Percentiles rank a stretch among this genome's conserved stretches.
phyloP scores from a whole-genome alignment of 2,888 invertebrate species.

The Catocala sponsa region DNA sequence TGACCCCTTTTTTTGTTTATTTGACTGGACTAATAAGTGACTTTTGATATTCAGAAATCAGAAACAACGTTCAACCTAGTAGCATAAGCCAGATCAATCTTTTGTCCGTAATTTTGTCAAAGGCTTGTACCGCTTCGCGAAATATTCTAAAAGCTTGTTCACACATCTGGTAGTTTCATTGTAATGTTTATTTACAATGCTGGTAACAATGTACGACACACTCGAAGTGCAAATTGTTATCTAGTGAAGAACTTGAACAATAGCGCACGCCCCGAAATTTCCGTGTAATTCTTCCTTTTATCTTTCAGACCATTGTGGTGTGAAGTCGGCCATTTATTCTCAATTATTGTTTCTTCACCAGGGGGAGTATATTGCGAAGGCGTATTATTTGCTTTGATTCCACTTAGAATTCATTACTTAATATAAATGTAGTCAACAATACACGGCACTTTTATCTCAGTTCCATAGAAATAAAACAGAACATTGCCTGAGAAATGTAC shows the following conservation, averaged over 20 bases:
- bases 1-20: too few species aligned
- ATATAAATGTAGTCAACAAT: conserved; percentile 12
- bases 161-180: conserved; percentile 80
- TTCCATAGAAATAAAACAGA: neutral
- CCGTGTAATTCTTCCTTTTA: conserved; percentile 85
- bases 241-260: conserved; percentile 77
- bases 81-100: conserved; percentile 48
- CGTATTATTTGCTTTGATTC: conserved; percentile 83
- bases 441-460: conserved; percentile 30
- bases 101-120: conserved; percentile 50
- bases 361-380: conserved; percentile 71
- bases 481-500: conserved; percentile 11
- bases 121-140: conserved; percentile 67
- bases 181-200: conserved; percentile 82
- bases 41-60: neutral
- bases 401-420: conserved; percentile 56
- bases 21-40: too few species aligned
- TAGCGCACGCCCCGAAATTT: conserved; percentile 81
- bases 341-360: conserved; percentile 79
- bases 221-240: conserved; percentile 84
- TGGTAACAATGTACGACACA: conserved; percentile 71
- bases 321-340: conserved; percentile 81
- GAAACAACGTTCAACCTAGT: conserved; percentile 23
- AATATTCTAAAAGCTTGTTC: conserved; percentile 38
- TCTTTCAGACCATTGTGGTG: conserved; percentile 80